These are phyloP conservation scores for Hydrophis major DNA, from an alignment of 2,797 vertebrate genomes.

Conservation along the genomic window DNA sequence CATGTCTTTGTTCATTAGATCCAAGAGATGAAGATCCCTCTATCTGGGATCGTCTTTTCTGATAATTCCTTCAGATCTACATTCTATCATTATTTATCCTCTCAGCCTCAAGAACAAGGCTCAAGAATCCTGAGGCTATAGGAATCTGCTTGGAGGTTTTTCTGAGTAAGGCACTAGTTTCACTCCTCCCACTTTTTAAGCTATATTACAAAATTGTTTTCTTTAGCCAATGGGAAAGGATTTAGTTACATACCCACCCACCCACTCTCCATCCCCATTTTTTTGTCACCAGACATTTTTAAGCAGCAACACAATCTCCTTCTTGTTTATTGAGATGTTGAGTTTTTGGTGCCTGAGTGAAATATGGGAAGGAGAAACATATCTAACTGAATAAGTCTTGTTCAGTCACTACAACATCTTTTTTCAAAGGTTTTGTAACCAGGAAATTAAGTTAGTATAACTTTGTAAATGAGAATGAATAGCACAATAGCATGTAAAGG, in stretches of 20 bases:
- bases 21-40: neutral
- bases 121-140: neutral
- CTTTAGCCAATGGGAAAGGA: neutral
- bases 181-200: neutral
- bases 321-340: neutral
- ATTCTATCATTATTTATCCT: neutral
- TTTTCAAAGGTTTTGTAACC: neutral
- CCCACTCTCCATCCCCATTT: neutral
- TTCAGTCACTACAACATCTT: neutral
- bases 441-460: slow-evolving; percentile 1
- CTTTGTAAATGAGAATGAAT: slow-evolving; percentile 2
- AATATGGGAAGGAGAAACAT: neutral
- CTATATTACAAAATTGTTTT: neutral
- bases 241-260: neutral
- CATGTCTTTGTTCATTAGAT: neutral
- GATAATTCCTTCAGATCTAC: neutral
- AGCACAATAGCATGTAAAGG: slow-evolving; percentile 1
- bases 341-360: neutral
- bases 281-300: neutral
- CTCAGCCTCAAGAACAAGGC: neutral
- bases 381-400: neutral
- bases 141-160: neutral
- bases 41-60: neutral
- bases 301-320: neutral
- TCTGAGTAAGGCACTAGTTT: neutral